Conservation (phyloP, 2,888 invertebrate genomes). For the Calliphora vomitoria region DNA sequence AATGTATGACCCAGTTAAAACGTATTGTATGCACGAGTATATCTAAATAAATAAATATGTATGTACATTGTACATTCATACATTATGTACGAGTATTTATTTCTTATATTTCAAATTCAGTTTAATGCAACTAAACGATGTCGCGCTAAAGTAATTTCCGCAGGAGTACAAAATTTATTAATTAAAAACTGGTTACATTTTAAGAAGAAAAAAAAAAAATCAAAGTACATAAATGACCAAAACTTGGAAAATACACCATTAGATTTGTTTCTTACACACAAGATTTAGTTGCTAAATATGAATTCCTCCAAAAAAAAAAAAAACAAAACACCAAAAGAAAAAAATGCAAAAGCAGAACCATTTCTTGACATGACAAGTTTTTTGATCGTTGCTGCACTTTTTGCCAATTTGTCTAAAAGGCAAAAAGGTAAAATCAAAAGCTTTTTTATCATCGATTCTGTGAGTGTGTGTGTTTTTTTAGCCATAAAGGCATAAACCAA, state of each 20-base stretch:
- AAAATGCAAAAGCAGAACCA: conserved; percentile 58
- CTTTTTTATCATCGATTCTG: conserved; percentile 31
- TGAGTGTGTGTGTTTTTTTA: not conserved
- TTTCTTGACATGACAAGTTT: conserved; percentile 72
- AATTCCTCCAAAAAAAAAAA: conserved; percentile 52
- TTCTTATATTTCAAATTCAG: conserved; percentile 44
- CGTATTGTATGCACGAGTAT: conserved; percentile 23
- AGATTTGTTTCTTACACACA: conserved; percentile 51
- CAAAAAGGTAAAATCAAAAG: conserved; percentile 60
- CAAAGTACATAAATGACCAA: conserved; percentile 43
- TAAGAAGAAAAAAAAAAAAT: conserved; percentile 37
- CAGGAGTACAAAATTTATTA: conserved; percentile 74
- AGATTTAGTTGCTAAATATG: conserved; percentile 56
- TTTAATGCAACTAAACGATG: conserved; percentile 46
- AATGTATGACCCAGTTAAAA: conserved; percentile 63
- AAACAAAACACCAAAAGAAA: too few species aligned
- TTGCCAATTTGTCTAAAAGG: conserved; percentile 62
- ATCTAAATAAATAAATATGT: not conserved
- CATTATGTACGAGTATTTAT: conserved; percentile 14
- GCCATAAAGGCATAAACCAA: conserved; percentile 17
- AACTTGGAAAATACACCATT: conserved; percentile 36
- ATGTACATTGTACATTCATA: not conserved
- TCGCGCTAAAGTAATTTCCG: conserved; percentile 71
- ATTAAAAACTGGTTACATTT: conserved; percentile 81
- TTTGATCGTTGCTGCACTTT: conserved; percentile 57